Evolutionary conservation across 1,140 invertebrate genomes (phyloP).

Genomic region (Pseudomyrmex cubaensis): DNA sequence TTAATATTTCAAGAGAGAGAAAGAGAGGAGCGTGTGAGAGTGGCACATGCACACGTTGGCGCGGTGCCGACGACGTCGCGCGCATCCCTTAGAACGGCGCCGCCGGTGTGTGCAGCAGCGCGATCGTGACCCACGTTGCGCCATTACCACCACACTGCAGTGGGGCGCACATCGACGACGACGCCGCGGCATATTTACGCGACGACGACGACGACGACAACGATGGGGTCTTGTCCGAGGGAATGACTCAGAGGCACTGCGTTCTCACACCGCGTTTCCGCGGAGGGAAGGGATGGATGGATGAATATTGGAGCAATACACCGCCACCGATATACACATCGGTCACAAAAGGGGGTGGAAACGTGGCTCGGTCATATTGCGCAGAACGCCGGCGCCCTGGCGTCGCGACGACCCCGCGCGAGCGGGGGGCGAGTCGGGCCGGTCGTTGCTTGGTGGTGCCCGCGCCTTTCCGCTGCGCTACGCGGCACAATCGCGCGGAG

Average conservation of each 20-base stretch:
- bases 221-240: slow-evolving; percentile 42
- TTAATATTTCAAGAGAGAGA: no score
- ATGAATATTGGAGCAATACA: not conserved
- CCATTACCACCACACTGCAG: slow-evolving; percentile 23
- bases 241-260: slow-evolving; percentile 54
- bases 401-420: slow-evolving; percentile 57
- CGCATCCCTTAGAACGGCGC: slow-evolving; percentile 1
- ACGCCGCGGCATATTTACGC: not conserved
- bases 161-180: not conserved
- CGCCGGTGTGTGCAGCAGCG: not conserved
- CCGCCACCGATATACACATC: no score
- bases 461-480: slow-evolving; percentile 42
- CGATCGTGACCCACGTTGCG: not conserved
- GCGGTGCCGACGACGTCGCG: not conserved
- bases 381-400: slow-evolving; percentile 69
- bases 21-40: not conserved
- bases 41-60: not conserved
- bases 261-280: slow-evolving; percentile 33
- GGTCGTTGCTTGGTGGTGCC: slow-evolving; percentile 69
- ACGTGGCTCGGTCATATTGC: slow-evolving; percentile 65
- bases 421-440: slow-evolving; percentile 38
- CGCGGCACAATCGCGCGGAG: slow-evolving; percentile 47
- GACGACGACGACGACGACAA: not conserved
- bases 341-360: slow-evolving; percentile 42
- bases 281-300: not conserved